Evolutionary conservation across 2,888 invertebrate species (phyloP).

Genomic region (Seira sanloemensis): DNA sequence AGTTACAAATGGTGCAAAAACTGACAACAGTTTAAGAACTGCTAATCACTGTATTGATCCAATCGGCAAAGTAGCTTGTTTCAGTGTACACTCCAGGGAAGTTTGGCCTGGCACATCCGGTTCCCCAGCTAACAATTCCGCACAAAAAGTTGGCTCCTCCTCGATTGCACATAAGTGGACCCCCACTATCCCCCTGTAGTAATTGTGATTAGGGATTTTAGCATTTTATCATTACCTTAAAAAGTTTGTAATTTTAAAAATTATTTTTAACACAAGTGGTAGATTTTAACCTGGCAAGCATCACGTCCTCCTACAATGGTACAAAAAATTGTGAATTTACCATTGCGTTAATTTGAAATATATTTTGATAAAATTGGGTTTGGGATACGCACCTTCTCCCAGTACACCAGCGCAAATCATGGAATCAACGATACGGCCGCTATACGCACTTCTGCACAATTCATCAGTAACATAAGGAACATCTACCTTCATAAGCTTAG

Average conservation of each 20-base stretch:
- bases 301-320: too few relatives aligned
- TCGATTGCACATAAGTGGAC: background rate
- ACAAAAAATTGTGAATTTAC: too few relatives aligned
- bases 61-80: background rate
- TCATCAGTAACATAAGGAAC: conserved; percentile 62
- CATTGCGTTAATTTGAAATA: too few relatives aligned
- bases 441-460: conserved; percentile 62
- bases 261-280: too few relatives aligned
- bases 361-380: too few relatives aligned
- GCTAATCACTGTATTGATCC: too few relatives aligned
- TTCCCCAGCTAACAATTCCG: background rate
- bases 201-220: too few relatives aligned
- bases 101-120: conserved; percentile 10
- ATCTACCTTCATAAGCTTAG: conserved; percentile 65
- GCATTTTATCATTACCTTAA: too few relatives aligned
- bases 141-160: background rate
- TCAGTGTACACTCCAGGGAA: conserved; percentile 6
- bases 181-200: too few relatives aligned
- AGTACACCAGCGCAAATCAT: conserved; percentile 60
- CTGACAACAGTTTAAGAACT: too few relatives aligned
- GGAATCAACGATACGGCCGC: conserved; percentile 29
- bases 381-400: conserved; percentile 52
- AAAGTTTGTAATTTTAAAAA: too few relatives aligned
- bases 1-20: too few relatives aligned
- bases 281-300: conserved; percentile 34